Conservation (phyloP, 2,888 invertebrate genomes). For the Lepidocyrtoides sp. region DNA sequence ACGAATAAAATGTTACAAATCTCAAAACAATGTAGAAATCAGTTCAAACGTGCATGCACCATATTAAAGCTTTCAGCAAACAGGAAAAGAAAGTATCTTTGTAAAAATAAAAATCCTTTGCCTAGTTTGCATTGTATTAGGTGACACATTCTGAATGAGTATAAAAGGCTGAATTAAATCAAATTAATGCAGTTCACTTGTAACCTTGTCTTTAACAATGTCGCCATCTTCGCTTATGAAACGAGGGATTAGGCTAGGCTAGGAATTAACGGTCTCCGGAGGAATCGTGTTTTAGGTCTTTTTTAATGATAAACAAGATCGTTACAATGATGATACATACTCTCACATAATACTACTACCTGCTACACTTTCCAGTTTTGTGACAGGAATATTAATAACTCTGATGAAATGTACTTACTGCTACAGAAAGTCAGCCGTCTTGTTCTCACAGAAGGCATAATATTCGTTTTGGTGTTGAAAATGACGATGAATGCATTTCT, state of each 20-base stretch:
- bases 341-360: neutral
- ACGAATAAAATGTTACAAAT: neutral
- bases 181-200: conserved; percentile 48
- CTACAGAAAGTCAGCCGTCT: too few relatives aligned
- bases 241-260: conserved; percentile 33
- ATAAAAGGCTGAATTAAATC: neutral
- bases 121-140: neutral
- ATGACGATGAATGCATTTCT: neutral
- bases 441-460: neutral
- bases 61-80: too few relatives aligned
- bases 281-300: too few relatives aligned
- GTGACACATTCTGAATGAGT: too few relatives aligned
- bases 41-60: too few relatives aligned
- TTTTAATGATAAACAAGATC: neutral
- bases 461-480: neutral
- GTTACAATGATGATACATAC: neutral
- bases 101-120: neutral
- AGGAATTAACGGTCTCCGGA: neutral
- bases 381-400: conserved; percentile 73
- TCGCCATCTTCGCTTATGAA: conserved; percentile 50
- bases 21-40: neutral
- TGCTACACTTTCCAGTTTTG: conserved; percentile 9
- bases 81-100: too few relatives aligned
- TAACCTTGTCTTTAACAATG: neutral
- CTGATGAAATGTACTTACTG: neutral